Evolutionary conservation across 2,113 vertebrate species (phyloP), one percentile per base, ranked within the genome.

Genomic region (Labeo rohita): DNA sequence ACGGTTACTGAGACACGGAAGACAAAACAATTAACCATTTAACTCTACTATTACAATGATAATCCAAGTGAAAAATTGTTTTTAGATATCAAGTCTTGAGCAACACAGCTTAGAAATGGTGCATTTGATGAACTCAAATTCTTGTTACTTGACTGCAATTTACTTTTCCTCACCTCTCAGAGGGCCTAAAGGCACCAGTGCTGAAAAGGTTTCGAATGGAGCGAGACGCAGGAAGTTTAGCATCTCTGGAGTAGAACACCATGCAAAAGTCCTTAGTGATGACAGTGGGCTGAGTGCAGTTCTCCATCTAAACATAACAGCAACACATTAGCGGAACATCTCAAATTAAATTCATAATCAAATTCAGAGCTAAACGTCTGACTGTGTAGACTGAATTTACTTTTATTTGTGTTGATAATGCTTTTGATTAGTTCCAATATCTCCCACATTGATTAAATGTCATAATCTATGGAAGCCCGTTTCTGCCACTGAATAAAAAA

Each of bases 181-280:
- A 96, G 68, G 98, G 96, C 78, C 97, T 93, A 83, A 98, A 93
- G 87, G 96, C 97, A 84, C 97, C 97, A 0, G 97, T 99, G 92
- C 97, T 98, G n/a, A 99, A 99, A 61, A 99, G 96, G 89, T 97
- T 99, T 56, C 97, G 96, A 88, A 99, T 99, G 91, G 98, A 99
- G 87, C 97, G 97, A 0, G 97, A 98, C 6, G 98, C 97, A 0
- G 97, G 97, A 70, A 99, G 96, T 90, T 99, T 99, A 68, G 97
- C 95, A 0, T 99, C 98, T 1, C 98, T 96, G 5, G 97, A 98
- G 92, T 99, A 98, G 93, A 99, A 99, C 83, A 99, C 97, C 98
- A 99, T 97, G 93, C 97, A 97, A 95, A 99, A 98, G 92, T 99
- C 98, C 94, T 99, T 99, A 93, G 98, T 99, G 95, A 99, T 95